Evolutionary conservation across 2,113 vertebrate genomes (phyloP).

Genomic region (Octodon degus): DNA sequence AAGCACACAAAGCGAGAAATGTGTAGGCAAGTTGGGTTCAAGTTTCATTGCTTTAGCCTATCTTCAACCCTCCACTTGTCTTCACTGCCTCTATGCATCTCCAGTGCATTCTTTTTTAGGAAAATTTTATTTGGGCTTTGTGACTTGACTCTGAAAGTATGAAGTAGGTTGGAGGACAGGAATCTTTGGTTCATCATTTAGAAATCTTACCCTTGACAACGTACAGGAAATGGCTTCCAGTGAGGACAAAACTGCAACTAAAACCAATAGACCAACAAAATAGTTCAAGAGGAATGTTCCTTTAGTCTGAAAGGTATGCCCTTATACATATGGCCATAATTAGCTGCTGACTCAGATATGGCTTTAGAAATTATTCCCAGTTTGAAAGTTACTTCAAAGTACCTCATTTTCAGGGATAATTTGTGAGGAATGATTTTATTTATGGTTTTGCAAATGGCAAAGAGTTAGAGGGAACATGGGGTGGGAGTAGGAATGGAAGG

Average conservation of each 20-base stretch:
- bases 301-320: not conserved
- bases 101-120: not conserved
- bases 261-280: not conserved
- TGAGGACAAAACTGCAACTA: conserved; percentile 6
- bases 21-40: not conserved
- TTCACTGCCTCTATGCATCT: not conserved
- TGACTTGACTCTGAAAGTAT: not conserved
- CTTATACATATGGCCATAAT: not conserved
- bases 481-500: not conserved
- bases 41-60: not conserved
- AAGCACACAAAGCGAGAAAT: not conserved
- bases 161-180: not conserved
- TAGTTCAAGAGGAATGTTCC: not conserved
- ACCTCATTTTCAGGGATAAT: not conserved
- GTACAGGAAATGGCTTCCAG: not conserved
- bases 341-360: not conserved
- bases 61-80: not conserved
- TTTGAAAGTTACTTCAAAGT: not conserved
- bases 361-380: not conserved
- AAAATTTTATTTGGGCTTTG: not conserved
- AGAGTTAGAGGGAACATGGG: not conserved
- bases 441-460: not conserved
- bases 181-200: not conserved
- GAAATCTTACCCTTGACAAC: not conserved
- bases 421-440: not conserved